These are phyloP conservation scores for Nomada ruficornis DNA, from an alignment of 2,888 invertebrate genomes.

Conservation along the genomic window DNA sequence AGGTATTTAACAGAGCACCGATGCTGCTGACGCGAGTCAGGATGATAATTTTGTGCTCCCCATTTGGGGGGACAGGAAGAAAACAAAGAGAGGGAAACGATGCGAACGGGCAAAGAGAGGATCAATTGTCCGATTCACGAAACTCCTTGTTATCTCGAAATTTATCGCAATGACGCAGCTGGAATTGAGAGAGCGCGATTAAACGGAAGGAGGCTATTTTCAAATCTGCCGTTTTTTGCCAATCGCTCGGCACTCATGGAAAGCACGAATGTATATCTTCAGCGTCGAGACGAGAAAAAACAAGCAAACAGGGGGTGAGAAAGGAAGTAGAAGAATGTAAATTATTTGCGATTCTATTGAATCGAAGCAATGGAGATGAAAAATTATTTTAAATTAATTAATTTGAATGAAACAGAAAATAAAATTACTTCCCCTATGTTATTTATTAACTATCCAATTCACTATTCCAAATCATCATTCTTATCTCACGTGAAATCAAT, in stretches of 20 bases:
- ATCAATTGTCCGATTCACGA: constrained; percentile 48
- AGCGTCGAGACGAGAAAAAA: neutral
- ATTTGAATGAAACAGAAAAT: too few species aligned
- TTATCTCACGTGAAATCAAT: too few species aligned
- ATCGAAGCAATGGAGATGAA: too few species aligned
- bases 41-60: constrained; percentile 7
- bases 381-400: too few species aligned
- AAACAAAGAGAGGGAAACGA: constrained; percentile 31
- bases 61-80: neutral
- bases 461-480: too few species aligned
- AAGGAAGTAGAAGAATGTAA: neutral
- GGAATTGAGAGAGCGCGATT: constrained; percentile 36
- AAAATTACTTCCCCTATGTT: too few species aligned
- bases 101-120: constrained; percentile 11
- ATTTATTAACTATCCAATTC: too few species aligned
- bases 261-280: too few species aligned
- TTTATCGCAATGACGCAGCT: constrained; percentile 53
- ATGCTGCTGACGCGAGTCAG: constrained; percentile 1
- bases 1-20: neutral
- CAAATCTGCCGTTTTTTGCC: neutral
- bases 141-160: constrained; percentile 41
- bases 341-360: too few species aligned
- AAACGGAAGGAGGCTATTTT: constrained; percentile 25
- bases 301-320: neutral
- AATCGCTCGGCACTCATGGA: neutral